phyloP scores from a whole-genome alignment of 1,140 invertebrate species.

The Bacillus rossius region DNA sequence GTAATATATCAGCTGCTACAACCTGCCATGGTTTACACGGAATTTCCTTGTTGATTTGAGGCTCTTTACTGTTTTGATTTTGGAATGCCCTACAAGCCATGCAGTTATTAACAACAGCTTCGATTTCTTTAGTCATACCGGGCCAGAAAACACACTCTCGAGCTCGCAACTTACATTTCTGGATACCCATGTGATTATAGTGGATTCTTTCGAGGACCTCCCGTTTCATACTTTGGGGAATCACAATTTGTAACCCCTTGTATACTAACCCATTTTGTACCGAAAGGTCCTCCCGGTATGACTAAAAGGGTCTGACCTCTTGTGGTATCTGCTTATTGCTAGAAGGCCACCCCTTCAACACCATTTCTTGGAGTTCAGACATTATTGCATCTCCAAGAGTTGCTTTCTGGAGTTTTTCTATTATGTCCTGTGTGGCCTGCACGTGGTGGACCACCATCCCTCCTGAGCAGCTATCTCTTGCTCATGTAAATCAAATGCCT shows the following conservation, averaged over 20 bases:
- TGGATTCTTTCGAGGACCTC: constrained; percentile 27
- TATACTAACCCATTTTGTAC: constrained; percentile 29
- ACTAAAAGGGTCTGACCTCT: constrained; percentile 10
- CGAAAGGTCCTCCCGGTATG: constrained; percentile 6
- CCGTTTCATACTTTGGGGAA: constrained; percentile 28
- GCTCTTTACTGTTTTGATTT: constrained; percentile 32
- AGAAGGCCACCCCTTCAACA: constrained; percentile 13
- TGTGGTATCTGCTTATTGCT: constrained; percentile 14
- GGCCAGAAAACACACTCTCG: constrained; percentile 25
- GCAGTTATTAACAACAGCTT: constrained; percentile 39
- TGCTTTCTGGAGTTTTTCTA: too few species aligned
- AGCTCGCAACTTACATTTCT: constrained; percentile 23
- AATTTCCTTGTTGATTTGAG: constrained; percentile 29
- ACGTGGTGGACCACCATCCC: too few species aligned
- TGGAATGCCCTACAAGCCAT: constrained; percentile 32
- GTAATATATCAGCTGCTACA: constrained; percentile 33
- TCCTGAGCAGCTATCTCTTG: too few species aligned
- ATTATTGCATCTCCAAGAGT: too few species aligned
- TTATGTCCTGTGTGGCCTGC: too few species aligned
- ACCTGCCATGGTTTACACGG: constrained; percentile 31
- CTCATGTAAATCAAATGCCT: too few species aligned
- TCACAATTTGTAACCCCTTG: constrained; percentile 29
- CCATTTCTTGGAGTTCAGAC: constrained; percentile 20
- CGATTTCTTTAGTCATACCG: constrained; percentile 37
- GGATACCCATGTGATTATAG: constrained; percentile 21